Conservation (phyloP, 2,797 vertebrate species). For the Danio choprae region DNA sequence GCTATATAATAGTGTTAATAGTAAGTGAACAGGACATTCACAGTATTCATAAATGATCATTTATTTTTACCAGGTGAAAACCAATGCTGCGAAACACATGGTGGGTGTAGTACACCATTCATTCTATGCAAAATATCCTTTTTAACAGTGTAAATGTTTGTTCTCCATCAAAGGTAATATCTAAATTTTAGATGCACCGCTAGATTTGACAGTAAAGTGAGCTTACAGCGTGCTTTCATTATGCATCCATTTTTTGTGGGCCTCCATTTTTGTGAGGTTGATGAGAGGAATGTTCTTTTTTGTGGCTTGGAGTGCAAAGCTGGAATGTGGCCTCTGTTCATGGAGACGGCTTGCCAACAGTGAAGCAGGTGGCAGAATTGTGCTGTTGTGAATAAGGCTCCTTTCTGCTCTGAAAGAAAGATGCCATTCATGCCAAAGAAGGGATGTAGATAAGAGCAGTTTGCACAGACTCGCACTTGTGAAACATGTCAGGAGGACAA, state of each 20-base stretch:
- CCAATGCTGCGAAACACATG: too few species aligned
- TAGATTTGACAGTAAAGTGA: background rate
- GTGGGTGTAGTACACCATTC: too few species aligned
- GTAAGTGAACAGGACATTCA: background rate
- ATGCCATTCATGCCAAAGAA: slow-evolving; percentile 57
- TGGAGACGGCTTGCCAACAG: slow-evolving; percentile 57
- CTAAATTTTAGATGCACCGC: background rate
- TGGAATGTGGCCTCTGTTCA: slow-evolving; percentile 26
- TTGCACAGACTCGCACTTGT: slow-evolving; percentile 57
- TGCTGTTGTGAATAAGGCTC: slow-evolving; percentile 45
- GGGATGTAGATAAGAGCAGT: slow-evolving; percentile 51
- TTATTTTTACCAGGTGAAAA: too few species aligned
- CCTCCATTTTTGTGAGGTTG: background rate
- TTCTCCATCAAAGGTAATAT: background rate
- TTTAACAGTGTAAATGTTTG: too few species aligned
- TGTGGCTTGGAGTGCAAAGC: background rate
- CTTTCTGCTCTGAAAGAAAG: slow-evolving; percentile 55
- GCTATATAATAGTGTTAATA: background rate
- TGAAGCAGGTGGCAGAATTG: slow-evolving; percentile 56
- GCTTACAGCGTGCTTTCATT: background rate
- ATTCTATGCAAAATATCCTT: too few species aligned
- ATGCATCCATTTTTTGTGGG: background rate
- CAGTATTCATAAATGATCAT: background rate
- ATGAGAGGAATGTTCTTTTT: slow-evolving; percentile 13
- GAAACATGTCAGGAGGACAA: slow-evolving; percentile 34